A percentile compares a stretch with the other conserved stretches of the same genome.
Conservation (phyloP, 2,888 invertebrate genomes). For the Hesperia comma region DNA sequence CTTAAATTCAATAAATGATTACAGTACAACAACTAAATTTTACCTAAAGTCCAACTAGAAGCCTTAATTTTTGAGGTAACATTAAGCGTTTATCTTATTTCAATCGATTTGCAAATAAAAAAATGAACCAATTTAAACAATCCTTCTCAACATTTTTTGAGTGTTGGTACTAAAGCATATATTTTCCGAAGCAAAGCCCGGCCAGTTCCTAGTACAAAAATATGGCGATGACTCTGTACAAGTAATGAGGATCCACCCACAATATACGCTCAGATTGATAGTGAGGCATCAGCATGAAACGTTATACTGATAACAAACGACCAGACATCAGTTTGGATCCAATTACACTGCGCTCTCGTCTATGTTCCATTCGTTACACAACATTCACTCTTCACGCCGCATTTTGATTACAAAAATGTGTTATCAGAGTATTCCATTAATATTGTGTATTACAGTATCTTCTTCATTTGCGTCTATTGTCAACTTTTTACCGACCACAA, state of each 20-base stretch:
- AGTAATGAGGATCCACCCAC: slow-evolving; percentile 45
- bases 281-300: slow-evolving; percentile 51
- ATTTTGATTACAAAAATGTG: slow-evolving; percentile 41
- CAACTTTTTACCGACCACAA: slow-evolving; percentile 68
- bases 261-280: slow-evolving; percentile 42
- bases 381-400: slow-evolving; percentile 45
- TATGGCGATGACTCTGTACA: slow-evolving; percentile 3
- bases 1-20: too few species aligned
- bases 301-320: slow-evolving; percentile 60
- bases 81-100: too few species aligned
- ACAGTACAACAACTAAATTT: too few species aligned
- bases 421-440: slow-evolving; percentile 38
- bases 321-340: slow-evolving; percentile 66
- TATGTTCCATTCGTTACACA: slow-evolving; percentile 55
- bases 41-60: too few species aligned
- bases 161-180: too few species aligned
- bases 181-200: too few species aligned
- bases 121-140: too few species aligned
- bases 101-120: too few species aligned
- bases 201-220: neutral
- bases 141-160: too few species aligned
- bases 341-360: slow-evolving; percentile 58
- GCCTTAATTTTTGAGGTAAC: too few species aligned
- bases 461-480: slow-evolving; percentile 57
- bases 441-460: slow-evolving; percentile 45